phyloP scores from a whole-genome alignment of 2,113 vertebrate species.

The Vombatus ursinus region DNA sequence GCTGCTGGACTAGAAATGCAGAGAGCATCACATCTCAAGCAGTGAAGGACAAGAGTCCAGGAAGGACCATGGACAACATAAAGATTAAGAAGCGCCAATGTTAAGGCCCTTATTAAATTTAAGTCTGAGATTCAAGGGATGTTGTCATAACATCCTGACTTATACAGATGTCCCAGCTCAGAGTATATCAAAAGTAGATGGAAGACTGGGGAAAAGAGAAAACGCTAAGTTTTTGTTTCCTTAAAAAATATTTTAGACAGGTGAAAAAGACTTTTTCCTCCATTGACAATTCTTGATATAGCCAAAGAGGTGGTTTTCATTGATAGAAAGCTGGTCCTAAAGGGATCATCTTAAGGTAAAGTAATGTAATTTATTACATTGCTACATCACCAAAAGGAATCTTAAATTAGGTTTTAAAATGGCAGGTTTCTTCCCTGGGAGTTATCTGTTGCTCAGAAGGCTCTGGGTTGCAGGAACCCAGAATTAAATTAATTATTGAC shows the following conservation, averaged over 20 bases:
- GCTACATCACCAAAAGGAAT: not conserved
- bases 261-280: too few species aligned
- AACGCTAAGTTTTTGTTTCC: not conserved
- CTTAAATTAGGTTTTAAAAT: not conserved
- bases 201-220: not conserved
- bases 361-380: too few species aligned
- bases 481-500: too few species aligned
- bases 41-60: not conserved
- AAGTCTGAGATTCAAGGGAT: not conserved
- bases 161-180: not conserved
- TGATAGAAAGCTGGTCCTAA: too few species aligned
- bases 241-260: not conserved
- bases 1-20: not conserved
- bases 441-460: too few species aligned
- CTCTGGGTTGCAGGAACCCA: too few species aligned
- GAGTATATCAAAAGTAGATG: not conserved
- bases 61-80: not conserved
- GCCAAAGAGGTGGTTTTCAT: too few species aligned
- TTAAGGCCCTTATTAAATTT: not conserved
- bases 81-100: not conserved
- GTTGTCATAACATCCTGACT: not conserved
- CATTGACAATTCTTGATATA: too few species aligned
- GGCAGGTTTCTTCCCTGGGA: not conserved
- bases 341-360: too few species aligned
- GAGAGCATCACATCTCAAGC: not conserved